A percentile compares a stretch with the other conserved stretches of the same genome.
These are phyloP conservation scores for Tenrec ecaudatus DNA, from an alignment of 2,113 vertebrate genomes.

Conservation along the genomic window DNA sequence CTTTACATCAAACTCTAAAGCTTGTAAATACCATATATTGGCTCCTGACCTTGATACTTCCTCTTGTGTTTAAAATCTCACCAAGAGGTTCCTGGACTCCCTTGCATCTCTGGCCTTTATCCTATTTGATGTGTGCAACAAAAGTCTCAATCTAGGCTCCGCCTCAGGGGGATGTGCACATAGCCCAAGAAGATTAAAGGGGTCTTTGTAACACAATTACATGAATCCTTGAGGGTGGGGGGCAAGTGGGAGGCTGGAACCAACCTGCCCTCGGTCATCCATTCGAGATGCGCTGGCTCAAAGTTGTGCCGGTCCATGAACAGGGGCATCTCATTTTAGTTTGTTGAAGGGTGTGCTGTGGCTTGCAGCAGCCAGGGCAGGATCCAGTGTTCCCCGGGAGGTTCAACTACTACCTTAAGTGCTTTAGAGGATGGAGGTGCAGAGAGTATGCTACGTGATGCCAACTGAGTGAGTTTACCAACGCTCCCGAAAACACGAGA, in stretches of 20 bases:
- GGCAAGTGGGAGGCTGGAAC: background rate
- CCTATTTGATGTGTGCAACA: background rate
- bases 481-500: conserved; percentile 26
- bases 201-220: background rate
- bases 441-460: background rate
- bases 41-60: background rate
- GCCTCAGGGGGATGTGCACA: background rate
- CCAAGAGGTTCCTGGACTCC: background rate
- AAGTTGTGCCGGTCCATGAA: background rate
- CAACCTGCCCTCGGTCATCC: background rate
- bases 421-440: background rate
- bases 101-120: conserved; percentile 17
- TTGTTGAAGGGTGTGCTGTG: background rate
- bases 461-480: background rate
- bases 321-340: background rate
- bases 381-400: background rate
- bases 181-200: background rate
- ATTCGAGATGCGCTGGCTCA: accelerated
- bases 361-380: background rate
- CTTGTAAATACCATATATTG: background rate
- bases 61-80: background rate
- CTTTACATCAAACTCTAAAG: conserved; percentile 8
- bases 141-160: background rate
- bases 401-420: background rate
- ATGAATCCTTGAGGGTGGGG: background rate